phyloP scores from a whole-genome alignment of 2,888 invertebrate species.

The Bruchidius siliquastri region DNA sequence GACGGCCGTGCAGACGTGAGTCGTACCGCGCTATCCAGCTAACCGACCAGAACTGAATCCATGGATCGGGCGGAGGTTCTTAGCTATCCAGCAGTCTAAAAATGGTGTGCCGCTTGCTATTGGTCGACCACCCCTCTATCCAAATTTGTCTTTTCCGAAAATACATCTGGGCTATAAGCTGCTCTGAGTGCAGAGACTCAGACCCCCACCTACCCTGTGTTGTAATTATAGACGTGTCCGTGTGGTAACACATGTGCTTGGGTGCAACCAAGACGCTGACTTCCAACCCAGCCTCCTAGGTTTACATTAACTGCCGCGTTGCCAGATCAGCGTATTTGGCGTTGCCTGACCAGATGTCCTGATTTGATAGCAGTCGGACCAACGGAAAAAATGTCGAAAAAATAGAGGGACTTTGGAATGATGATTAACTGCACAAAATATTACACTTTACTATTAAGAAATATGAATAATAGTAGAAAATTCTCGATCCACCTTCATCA shows the following conservation, averaged over 20 bases:
- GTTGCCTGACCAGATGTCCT: no score
- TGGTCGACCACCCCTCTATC: slow-evolving; percentile 52
- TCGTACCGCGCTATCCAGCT: slow-evolving; percentile 14
- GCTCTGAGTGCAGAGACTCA: slow-evolving; percentile 16
- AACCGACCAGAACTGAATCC: slow-evolving; percentile 32
- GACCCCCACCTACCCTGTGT: slow-evolving; percentile 27
- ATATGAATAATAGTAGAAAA: no score
- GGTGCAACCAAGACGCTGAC: not conserved
- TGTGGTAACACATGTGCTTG: slow-evolving; percentile 37
- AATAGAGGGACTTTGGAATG: no score
- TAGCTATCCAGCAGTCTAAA: slow-evolving; percentile 45
- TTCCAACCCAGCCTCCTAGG: slow-evolving; percentile 18
- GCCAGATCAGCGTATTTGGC: not conserved
- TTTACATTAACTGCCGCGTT: slow-evolving; percentile 14
- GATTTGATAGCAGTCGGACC: no score
- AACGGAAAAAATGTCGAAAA: no score
- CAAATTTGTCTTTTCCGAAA: slow-evolving; percentile 83
- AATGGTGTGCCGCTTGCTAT: slow-evolving; percentile 47
- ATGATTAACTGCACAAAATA: no score
- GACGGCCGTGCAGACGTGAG: not conserved
- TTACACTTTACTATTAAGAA: no score
- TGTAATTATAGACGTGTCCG: slow-evolving; percentile 35
- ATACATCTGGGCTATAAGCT: slow-evolving; percentile 50
- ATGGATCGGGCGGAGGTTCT: slow-evolving; percentile 33
- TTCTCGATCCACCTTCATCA: no score